Conservation (phyloP, 2,113 vertebrate species). For the Dicaeum eximium region DNA sequence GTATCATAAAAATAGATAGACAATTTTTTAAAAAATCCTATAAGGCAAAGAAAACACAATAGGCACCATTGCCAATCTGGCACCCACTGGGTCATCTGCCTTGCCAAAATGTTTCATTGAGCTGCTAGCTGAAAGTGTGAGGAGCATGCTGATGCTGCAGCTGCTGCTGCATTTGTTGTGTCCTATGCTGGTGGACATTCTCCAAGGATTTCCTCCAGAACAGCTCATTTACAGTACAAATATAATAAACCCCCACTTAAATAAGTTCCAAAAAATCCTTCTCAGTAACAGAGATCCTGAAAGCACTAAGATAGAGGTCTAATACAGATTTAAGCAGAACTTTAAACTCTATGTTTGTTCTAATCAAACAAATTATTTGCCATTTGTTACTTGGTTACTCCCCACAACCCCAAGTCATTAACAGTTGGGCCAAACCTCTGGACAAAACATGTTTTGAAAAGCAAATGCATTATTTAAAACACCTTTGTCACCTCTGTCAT, state of each 20-base stretch:
- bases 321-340: background rate
- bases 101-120: conserved; percentile 56
- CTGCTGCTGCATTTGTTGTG: background rate
- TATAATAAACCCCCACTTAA: background rate
- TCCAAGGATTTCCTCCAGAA: background rate
- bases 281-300: background rate
- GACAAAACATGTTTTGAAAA: background rate
- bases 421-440: background rate
- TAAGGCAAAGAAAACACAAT: background rate
- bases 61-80: background rate
- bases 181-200: background rate
- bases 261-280: background rate
- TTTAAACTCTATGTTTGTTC: background rate
- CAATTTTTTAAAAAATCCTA: background rate
- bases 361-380: background rate
- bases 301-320: background rate
- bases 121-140: conserved; percentile 24
- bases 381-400: background rate
- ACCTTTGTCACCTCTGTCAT: background rate
- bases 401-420: background rate
- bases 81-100: background rate
- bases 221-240: background rate
- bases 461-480: background rate
- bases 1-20: background rate
- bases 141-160: conserved; percentile 39